A percentile compares a stretch with the other conserved stretches of the same genome.
phyloP scores from a whole-genome alignment of 2,888 invertebrate genomes.

The Pemphredon lugubris region DNA sequence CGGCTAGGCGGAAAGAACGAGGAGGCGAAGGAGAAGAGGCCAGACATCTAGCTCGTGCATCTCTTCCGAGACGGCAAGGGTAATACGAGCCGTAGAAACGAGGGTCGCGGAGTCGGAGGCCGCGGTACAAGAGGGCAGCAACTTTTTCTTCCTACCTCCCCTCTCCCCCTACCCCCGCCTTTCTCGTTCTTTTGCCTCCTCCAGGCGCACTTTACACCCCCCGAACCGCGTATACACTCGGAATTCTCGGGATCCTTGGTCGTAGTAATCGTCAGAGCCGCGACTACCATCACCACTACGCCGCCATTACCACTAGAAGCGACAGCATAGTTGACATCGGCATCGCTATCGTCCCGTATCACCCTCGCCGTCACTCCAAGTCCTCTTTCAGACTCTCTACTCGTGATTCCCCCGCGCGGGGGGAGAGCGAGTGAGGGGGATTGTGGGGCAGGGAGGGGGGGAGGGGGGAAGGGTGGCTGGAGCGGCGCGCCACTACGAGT shows the following conservation, averaged over 20 bases:
- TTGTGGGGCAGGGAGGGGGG: too few relatives aligned
- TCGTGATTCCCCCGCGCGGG: slow-evolving; percentile 55
- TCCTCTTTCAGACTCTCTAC: slow-evolving; percentile 54
- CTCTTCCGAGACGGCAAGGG: slow-evolving; percentile 58
- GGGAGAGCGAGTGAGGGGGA: neutral
- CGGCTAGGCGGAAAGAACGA: too few relatives aligned
- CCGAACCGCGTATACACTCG: slow-evolving; percentile 18
- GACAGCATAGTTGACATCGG: slow-evolving; percentile 23
- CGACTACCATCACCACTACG: neutral
- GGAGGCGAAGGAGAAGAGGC: too few relatives aligned
- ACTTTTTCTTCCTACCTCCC: slow-evolving; percentile 10
- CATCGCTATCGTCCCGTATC: slow-evolving; percentile 30
- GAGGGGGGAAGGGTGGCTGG: slow-evolving; percentile 8
- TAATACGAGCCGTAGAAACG: slow-evolving; percentile 32
- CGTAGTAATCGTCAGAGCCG: slow-evolving; percentile 19
- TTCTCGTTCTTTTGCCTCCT: neutral
- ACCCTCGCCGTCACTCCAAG: slow-evolving; percentile 43
- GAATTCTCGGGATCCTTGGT: slow-evolving; percentile 9
- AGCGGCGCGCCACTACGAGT: slow-evolving; percentile 54
- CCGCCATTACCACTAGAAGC: neutral
- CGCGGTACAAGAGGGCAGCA: too few relatives aligned
- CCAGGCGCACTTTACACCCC: slow-evolving; percentile 11
- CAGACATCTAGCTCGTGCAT: slow-evolving; percentile 73
- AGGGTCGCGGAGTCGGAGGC: slow-evolving; percentile 39
- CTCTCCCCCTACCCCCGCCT: too few relatives aligned